phyloP scores from a whole-genome alignment of 1,140 invertebrate species.

The Euura saliciscinereae region DNA sequence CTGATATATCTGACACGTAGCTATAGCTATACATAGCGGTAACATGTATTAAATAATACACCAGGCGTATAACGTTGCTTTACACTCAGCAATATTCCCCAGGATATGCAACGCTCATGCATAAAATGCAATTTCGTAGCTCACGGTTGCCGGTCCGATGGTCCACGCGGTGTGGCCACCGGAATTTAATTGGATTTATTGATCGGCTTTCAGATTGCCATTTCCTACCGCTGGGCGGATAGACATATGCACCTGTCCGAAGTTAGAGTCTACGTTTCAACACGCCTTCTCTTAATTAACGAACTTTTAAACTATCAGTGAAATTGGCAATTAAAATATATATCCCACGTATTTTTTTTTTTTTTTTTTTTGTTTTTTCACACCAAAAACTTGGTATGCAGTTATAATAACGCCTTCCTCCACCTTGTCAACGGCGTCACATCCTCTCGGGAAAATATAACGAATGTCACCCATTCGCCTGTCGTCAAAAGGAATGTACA shows the following conservation, averaged over 20 bases:
- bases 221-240: neutral
- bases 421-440: neutral
- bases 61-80: neutral
- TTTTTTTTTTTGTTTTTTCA: too few relatives aligned
- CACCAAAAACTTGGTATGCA: too few relatives aligned
- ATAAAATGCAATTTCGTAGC: conserved; percentile 5
- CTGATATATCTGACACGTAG: neutral
- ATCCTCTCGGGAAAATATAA: neutral
- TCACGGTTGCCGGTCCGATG: neutral
- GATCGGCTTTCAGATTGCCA: conserved; percentile 6
- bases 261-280: too few relatives aligned
- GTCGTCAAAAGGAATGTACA: neutral
- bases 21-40: neutral
- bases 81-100: neutral
- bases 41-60: neutral
- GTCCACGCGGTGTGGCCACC: conserved; percentile 5
- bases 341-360: too few relatives aligned
- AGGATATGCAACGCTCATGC: conserved; percentile 4
- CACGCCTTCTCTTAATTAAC: too few relatives aligned
- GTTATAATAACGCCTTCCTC: too few relatives aligned
- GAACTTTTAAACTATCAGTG: too few relatives aligned
- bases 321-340: too few relatives aligned
- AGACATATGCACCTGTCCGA: neutral
- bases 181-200: conserved; percentile 6
- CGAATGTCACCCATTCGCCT: neutral